Evolutionary conservation across 2,888 invertebrate genomes (phyloP), one percentile per base, ranked within the genome.

Genomic region (Sinohyriopsis cumingii): DNA sequence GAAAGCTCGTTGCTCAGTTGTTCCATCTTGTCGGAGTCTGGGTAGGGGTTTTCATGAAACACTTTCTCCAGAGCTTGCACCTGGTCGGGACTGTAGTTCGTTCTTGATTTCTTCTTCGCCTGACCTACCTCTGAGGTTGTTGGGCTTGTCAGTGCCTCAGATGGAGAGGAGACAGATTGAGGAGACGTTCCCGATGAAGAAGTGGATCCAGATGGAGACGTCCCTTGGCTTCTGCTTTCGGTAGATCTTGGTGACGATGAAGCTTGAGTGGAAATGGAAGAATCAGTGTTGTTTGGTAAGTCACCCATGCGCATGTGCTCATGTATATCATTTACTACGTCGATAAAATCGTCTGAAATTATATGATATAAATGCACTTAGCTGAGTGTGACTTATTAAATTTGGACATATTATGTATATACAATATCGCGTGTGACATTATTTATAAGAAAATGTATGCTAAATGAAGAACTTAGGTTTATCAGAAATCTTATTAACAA

Each of bases 11-110:
- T 73, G 12, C 79, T 76, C 59, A 83, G 74, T 12, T 67, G 65
- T 25, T 83, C 83, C 80, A 83, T 83, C 67, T 68, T 73, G 55
- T 83, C 82, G 1, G 81, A 75, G 61, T 83, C 83, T 2, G 80
- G 80, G 67, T 83, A 83, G 12, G 83, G 83, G 56, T 80, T 82
- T 60, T 83, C 83, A 33, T 81, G 81, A 71, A 82, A 83, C 45
- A 82, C 76, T 62, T 80, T 79, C 68, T 81, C 70, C 33, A 83
- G 62, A 1, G 75, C 69, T 55, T 82, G 81, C 0, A 83, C 79
- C 65, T 83, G 83, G 20, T 73, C 76, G 0, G 80, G 78, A 15
- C 79, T 78, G 73, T 83, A 83, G 67, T 81, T 82, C 1, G 82
- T 83, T 45, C 83, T 66, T 19, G 75, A 74, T 69, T 82, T 82